Conservation (phyloP, 1,140 invertebrate species). For the Ceratitis capitata region DNA sequence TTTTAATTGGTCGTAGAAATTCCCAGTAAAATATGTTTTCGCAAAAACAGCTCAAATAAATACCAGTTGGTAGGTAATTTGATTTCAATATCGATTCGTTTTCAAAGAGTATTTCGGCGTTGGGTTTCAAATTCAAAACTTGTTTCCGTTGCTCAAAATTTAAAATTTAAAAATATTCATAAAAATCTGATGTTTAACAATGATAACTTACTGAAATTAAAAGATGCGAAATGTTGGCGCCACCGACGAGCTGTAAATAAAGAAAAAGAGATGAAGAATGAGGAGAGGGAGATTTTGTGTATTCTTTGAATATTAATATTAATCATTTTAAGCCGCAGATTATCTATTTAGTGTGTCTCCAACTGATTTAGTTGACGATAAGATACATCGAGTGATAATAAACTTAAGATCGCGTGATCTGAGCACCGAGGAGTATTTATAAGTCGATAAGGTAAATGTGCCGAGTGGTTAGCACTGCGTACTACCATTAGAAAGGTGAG, state of each 20-base stretch:
- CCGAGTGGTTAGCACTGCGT: too few relatives aligned
- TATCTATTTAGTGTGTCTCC: neutral
- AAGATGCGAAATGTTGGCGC: constrained; percentile 1
- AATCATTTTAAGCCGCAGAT: neutral
- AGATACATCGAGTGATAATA: neutral
- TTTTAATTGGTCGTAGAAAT: too few relatives aligned
- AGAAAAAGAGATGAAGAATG: neutral
- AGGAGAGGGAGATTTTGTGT: neutral
- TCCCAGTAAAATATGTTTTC: too few relatives aligned
- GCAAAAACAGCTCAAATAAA: too few relatives aligned
- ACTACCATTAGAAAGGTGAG: too few relatives aligned
- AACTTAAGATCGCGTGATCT: neutral
- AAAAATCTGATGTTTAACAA: neutral
- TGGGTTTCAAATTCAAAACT: neutral
- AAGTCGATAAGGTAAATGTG: too few relatives aligned
- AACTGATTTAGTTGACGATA: neutral
- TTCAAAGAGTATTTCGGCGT: neutral
- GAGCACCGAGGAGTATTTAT: too few relatives aligned
- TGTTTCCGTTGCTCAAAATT: neutral
- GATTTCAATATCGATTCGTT: neutral
- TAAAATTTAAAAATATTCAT: neutral
- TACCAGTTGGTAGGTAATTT: neutral
- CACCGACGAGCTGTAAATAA: neutral
- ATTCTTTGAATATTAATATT: neutral
- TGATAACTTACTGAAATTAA: neutral